Evolutionary conservation across 2,888 invertebrate genomes (phyloP).

Genomic region (Ligdia adustata): DNA sequence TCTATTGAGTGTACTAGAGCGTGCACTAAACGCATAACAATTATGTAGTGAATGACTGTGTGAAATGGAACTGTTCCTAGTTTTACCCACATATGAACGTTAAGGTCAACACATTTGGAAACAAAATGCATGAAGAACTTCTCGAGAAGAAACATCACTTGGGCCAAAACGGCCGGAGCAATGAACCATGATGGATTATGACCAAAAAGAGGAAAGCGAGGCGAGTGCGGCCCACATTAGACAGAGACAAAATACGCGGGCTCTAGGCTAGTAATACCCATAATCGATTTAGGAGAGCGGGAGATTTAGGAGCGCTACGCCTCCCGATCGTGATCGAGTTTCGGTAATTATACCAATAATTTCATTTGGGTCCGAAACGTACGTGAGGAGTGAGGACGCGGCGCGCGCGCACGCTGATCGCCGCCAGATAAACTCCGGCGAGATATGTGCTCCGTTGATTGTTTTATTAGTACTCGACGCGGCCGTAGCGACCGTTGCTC

Average conservation of each 20-base stretch:
- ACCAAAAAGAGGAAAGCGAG: constrained; percentile 71
- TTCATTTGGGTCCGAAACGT: constrained; percentile 67
- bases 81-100: constrained; percentile 9
- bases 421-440: constrained; percentile 37
- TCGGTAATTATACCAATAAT: constrained; percentile 80
- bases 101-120: neutral
- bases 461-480: constrained; percentile 40
- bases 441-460: constrained; percentile 43
- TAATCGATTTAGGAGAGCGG: constrained; percentile 77
- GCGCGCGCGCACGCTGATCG: constrained; percentile 50
- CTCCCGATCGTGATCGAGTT: constrained; percentile 68
- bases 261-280: constrained; percentile 71
- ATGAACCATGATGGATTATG: constrained; percentile 72
- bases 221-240: constrained; percentile 73
- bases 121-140: neutral
- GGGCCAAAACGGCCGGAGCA: constrained; percentile 58
- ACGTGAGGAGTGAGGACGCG: constrained; percentile 59
- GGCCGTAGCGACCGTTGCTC: constrained; percentile 38
- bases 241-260: constrained; percentile 73
- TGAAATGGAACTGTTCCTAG: constrained; percentile 20
- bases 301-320: constrained; percentile 74
- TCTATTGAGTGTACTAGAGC: constrained; percentile 63
- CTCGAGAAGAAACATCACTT: constrained; percentile 19
- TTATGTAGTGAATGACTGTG: constrained; percentile 17
- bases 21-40: constrained; percentile 47